Evolutionary conservation across 2,113 vertebrate genomes (phyloP).

Genomic region (Choloepus hoffmanni): DNA sequence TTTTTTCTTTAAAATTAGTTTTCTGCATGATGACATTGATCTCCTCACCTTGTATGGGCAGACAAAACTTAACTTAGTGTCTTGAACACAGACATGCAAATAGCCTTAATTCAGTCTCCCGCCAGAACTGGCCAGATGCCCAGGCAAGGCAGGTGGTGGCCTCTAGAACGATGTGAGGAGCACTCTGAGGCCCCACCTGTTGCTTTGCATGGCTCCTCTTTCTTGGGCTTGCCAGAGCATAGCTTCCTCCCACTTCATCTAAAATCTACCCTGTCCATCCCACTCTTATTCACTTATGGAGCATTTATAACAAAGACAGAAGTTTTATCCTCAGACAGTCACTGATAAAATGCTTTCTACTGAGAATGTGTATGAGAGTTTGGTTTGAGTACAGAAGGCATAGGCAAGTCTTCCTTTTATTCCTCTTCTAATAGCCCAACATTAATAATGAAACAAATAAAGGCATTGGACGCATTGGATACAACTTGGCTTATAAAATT

Average conservation of each 20-base stretch:
- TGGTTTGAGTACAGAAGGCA: background rate
- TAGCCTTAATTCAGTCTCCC: background rate
- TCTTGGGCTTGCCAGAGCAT: background rate
- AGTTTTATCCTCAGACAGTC: background rate
- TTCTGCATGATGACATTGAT: background rate
- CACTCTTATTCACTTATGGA: background rate
- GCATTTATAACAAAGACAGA: background rate
- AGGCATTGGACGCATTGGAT: background rate
- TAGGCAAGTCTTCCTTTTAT: background rate
- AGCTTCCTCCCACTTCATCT: background rate
- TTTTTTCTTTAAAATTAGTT: background rate
- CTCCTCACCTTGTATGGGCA: background rate
- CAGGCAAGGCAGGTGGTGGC: background rate
- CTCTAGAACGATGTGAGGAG: background rate
- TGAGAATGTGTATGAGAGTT: background rate
- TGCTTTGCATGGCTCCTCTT: background rate
- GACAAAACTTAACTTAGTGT: constrained; percentile 34
- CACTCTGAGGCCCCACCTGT: background rate
- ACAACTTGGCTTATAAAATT: background rate
- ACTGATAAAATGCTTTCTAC: background rate
- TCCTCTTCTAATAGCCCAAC: background rate
- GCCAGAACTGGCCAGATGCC: background rate
- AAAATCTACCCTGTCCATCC: background rate
- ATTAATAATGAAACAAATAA: background rate
- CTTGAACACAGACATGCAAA: constrained; percentile 54